Evolutionary conservation across 2,113 vertebrate species (phyloP), one percentile per base, ranked within the genome.

Genomic region (Trochalopteron elliotii): DNA sequence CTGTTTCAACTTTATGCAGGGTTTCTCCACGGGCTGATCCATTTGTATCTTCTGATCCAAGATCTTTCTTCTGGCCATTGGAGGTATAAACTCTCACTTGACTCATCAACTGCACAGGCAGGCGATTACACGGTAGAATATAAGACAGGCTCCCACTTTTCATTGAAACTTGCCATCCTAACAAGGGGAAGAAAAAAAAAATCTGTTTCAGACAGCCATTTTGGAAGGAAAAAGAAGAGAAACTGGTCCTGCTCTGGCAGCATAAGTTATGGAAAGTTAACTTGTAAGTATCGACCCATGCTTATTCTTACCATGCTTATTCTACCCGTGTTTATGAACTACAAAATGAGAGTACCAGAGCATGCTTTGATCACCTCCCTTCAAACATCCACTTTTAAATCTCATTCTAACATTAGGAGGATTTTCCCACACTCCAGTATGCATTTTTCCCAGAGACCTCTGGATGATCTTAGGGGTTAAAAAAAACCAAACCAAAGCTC

Each of bases 31-130:
- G 25, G 5, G 69, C 25, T 67, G 96, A 87, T 40, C 71, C 31
- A 89, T 90, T 97, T 72, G 12, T 57, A 45, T 79, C 74, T 53
- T 97, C 89, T 68, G 97, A 93, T 47, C 97, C 97, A 67, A 92
- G 97, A 89, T 80, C 97, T 90, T 97, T 97, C 87, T 98, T 98
- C 87, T 98, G 97, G 57, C 97, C 97, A 72, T 96, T 95, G 45
- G 99, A 98, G 45, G 98, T 99, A 93, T 98, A 99, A 96, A 98
- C 98, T 85, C 98, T 98, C 52, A 98, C 96, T 96, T 98, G 98
- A 57, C 94, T 97, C 84, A 97, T 87, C 31, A 97, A 70, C 69
- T 97, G 91, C 94, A 98, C 93, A 14, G 97, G 97, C 42, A 98
- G 93, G 45, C 97, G 96, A 79, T 82, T 95, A 87, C 96, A 98